Conservation (phyloP, 2,113 vertebrate species). For the Pangasianodon hypophthalmus region DNA sequence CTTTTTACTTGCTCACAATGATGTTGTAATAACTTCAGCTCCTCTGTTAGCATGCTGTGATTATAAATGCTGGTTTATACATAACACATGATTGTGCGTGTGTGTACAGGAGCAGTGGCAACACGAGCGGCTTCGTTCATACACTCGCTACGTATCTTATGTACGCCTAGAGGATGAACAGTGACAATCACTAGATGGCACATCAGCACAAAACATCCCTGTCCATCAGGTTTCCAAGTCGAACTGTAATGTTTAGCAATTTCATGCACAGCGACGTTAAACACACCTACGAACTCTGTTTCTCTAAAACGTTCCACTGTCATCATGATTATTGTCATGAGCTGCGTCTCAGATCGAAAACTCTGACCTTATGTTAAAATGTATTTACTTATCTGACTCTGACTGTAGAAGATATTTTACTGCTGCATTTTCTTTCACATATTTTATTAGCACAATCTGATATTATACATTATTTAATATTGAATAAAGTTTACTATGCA, state of each 20-base stretch:
- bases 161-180: background rate
- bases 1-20: slow-evolving; percentile 9
- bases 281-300: background rate
- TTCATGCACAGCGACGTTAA: no score
- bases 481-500: no score
- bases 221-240: background rate
- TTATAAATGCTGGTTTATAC: background rate
- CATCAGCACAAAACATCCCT: no score
- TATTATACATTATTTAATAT: background rate
- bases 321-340: background rate
- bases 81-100: no score
- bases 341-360: background rate
- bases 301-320: background rate
- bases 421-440: background rate
- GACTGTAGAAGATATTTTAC: background rate
- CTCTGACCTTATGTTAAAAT: background rate
- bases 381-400: background rate
- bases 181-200: background rate
- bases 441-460: background rate
- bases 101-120: no score
- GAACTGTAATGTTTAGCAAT: no score
- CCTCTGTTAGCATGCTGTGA: background rate
- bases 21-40: background rate
- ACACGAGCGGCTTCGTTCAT: background rate
- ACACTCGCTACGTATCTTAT: background rate